These are phyloP conservation scores for Zonotrichia leucophrys DNA, from an alignment of 2,113 vertebrate species.

Conservation along the genomic window DNA sequence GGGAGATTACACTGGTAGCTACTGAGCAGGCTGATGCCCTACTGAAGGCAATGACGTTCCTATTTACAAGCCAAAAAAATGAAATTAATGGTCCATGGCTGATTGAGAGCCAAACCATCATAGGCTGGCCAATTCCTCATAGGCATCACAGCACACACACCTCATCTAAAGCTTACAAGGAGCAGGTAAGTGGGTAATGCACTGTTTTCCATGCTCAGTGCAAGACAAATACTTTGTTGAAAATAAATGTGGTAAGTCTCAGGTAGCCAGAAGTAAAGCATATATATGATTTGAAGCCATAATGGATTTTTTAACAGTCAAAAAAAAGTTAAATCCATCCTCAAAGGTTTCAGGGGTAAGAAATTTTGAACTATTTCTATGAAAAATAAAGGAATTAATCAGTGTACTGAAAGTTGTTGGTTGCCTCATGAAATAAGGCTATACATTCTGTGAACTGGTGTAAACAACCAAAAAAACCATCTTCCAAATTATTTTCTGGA, in stretches of 20 bases:
- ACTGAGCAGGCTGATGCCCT: background rate
- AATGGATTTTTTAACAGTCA: background rate
- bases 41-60: background rate
- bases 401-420: background rate
- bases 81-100: background rate
- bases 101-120: background rate
- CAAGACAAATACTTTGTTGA: background rate
- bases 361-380: background rate
- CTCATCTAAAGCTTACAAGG: background rate
- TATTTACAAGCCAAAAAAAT: background rate
- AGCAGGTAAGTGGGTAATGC: background rate
- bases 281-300: background rate
- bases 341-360: background rate
- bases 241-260: background rate
- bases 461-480: background rate
- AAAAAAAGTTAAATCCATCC: background rate
- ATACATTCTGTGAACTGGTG: background rate
- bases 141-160: background rate
- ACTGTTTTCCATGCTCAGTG: background rate
- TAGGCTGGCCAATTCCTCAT: background rate
- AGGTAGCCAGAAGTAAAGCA: background rate
- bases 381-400: background rate
- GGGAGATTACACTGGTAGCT: constrained; percentile 13
- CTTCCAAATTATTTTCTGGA: background rate
- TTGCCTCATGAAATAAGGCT: background rate